phyloP scores from a whole-genome alignment of 2,797 vertebrate genomes.

The Pipistrellus pygmaeus region DNA sequence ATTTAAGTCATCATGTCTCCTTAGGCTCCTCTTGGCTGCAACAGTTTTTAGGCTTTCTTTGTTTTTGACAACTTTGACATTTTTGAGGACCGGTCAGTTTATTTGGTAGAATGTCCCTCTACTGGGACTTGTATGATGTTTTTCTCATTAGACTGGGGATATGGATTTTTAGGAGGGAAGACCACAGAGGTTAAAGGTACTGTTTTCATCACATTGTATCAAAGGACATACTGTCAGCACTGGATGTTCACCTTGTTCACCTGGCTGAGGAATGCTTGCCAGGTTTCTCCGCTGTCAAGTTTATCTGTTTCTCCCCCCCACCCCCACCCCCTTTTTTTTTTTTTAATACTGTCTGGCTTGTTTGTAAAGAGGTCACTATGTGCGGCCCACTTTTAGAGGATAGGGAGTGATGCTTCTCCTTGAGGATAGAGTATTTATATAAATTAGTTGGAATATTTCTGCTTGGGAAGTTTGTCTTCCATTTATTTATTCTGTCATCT shows the following conservation, averaged over 20 bases:
- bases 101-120: background rate
- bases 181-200: background rate
- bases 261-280: background rate
- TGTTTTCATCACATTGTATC: background rate
- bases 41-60: slow-evolving; percentile 4
- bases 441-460: background rate
- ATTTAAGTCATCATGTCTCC: background rate
- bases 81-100: background rate
- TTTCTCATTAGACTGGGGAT: background rate
- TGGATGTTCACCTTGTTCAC: background rate
- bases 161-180: background rate
- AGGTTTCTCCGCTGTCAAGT: background rate
- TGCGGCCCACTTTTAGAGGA: background rate
- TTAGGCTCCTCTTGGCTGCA: background rate
- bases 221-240: background rate
- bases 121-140: background rate
- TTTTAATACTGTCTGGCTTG: background rate
- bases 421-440: background rate
- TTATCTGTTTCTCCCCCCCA: background rate
- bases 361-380: background rate
- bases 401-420: background rate
- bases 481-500: background rate
- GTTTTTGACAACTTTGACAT: background rate
- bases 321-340: no score
- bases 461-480: background rate